A percentile compares a stretch with the other conserved stretches of the same genome.
Conservation (phyloP, 2,888 invertebrate genomes). For the Oscheius onirici region DNA sequence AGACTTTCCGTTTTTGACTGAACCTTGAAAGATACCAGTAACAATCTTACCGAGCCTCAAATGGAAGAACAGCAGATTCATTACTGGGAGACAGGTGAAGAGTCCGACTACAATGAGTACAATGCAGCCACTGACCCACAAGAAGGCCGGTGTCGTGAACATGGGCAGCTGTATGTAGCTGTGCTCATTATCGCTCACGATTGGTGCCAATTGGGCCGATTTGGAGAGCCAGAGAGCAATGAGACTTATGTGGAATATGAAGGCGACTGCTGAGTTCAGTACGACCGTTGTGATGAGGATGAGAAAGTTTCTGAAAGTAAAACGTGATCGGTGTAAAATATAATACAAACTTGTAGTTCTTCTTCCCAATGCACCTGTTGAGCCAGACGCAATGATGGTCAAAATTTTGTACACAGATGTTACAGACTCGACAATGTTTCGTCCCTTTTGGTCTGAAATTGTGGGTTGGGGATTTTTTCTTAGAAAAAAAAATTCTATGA, state of each 20-base stretch:
- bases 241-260: neutral
- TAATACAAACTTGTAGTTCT: slow-evolving; percentile 7
- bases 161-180: neutral
- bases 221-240: slow-evolving; percentile 10
- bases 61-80: slow-evolving; percentile 20
- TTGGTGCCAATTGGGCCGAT: neutral
- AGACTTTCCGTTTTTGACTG: slow-evolving; percentile 27
- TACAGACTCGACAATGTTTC: slow-evolving; percentile 32
- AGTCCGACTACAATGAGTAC: neutral
- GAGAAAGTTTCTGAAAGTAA: slow-evolving; percentile 7
- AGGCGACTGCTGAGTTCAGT: neutral
- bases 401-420: slow-evolving; percentile 19
- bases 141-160: neutral
- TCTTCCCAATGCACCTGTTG: slow-evolving; percentile 2
- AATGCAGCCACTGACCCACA: neutral
- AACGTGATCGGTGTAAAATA: neutral
- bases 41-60: slow-evolving; percentile 8
- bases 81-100: neutral
- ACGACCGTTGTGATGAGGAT: neutral
- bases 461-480: no score
- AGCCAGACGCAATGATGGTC: slow-evolving; percentile 30
- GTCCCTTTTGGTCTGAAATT: slow-evolving; percentile 28
- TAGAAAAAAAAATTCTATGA: no score
- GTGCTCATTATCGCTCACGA: neutral
- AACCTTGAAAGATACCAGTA: neutral